Percentiles rank a stretch among this genome's conserved stretches.
These are phyloP conservation scores for Heliornis fulica DNA, from an alignment of 2,113 vertebrate species.

Conservation along the genomic window DNA sequence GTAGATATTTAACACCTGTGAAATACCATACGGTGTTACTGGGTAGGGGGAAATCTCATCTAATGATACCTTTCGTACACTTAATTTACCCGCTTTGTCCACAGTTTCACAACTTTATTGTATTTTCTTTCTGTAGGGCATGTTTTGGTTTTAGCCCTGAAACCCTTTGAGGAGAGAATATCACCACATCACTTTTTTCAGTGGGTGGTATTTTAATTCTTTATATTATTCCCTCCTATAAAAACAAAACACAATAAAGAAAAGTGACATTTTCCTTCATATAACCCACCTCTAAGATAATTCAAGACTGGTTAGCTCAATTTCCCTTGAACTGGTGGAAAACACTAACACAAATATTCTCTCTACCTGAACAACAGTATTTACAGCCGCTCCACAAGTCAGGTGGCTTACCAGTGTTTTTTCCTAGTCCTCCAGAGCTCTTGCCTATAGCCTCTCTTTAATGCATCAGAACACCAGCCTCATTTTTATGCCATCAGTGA, in stretches of 20 bases:
- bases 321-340: neutral
- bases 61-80: neutral
- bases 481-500: neutral
- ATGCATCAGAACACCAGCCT: neutral
- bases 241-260: neutral
- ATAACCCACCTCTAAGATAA: neutral
- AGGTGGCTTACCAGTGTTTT: neutral
- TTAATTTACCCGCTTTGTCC: neutral
- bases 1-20: neutral
- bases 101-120: neutral
- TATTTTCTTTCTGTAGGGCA: neutral
- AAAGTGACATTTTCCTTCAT: neutral
- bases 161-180: neutral
- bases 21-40: neutral
- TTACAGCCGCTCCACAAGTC: accelerated
- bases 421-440: neutral
- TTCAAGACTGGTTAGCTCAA: neutral
- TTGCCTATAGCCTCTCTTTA: neutral
- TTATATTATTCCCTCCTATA: neutral
- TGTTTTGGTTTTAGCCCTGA: neutral
- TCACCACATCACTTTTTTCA: neutral
- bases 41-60: neutral
- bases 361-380: neutral
- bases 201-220: neutral
- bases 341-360: neutral